A percentile compares a stretch with the other conserved stretches of the same genome.
phyloP scores from a whole-genome alignment of 2,113 vertebrate species.

The Chlamydotis undulata region DNA sequence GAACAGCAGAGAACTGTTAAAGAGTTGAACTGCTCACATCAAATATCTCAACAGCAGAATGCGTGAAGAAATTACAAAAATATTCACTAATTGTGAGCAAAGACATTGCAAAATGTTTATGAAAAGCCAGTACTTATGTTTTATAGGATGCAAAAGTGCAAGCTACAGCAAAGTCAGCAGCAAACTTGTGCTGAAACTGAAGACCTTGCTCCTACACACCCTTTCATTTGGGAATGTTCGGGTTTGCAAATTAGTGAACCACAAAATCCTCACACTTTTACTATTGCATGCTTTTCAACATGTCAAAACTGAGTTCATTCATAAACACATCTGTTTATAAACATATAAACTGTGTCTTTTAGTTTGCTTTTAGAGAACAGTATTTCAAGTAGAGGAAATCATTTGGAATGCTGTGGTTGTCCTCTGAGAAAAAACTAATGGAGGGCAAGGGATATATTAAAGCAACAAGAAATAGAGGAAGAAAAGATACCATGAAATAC shows the following conservation, averaged over 20 bases:
- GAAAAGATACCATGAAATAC: neutral
- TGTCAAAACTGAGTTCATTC: neutral
- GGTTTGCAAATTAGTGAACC: neutral
- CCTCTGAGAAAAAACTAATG: neutral
- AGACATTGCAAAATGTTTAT: neutral
- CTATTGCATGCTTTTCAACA: neutral
- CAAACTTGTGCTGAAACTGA: fast-evolving
- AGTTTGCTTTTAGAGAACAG: neutral
- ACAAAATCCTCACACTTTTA: neutral
- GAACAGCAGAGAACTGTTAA: neutral
- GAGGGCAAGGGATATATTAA: neutral
- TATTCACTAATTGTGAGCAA: neutral
- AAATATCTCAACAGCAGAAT: neutral
- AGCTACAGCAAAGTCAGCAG: neutral
- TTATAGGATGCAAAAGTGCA: neutral
- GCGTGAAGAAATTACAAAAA: neutral
- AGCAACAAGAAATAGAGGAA: neutral
- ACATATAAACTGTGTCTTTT: neutral
- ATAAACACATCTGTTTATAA: neutral
- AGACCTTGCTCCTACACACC: neutral
- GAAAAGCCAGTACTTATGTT: neutral
- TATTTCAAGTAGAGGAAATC: neutral
- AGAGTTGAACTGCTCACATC: neutral
- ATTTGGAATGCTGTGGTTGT: neutral
- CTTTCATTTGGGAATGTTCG: neutral